Evolutionary conservation across 23 tunicate genomes (phyloP).

Genomic region (Aplidium turbinatum): DNA sequence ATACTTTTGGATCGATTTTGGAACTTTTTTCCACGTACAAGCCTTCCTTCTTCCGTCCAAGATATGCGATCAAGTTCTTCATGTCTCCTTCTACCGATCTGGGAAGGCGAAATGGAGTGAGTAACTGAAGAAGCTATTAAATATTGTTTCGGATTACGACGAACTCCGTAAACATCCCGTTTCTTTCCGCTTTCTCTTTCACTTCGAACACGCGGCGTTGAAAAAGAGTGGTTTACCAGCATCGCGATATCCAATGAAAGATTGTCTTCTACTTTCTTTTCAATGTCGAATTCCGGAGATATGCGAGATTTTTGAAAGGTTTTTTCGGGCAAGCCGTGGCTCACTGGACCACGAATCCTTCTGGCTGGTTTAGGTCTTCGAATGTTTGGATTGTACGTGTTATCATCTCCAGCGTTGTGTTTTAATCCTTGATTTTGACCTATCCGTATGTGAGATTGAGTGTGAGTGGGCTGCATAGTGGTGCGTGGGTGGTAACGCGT

Average conservation of each 20-base stretch:
- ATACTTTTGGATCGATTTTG: background rate
- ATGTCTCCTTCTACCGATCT: background rate
- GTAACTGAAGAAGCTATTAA: slow-evolving; percentile 23
- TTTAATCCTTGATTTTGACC: too few species aligned
- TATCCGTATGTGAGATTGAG: too few species aligned
- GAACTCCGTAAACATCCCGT: slow-evolving; percentile 30
- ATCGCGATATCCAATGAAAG: background rate
- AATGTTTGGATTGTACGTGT: too few species aligned
- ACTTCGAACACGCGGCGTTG: slow-evolving; percentile 13
- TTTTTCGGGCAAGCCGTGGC: too few species aligned
- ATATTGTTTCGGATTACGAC: slow-evolving; percentile 10
- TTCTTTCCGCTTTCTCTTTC: slow-evolving; percentile 66
- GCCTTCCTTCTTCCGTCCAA: background rate
- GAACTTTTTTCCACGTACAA: background rate
- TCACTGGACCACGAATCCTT: too few species aligned
- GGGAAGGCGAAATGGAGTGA: background rate
- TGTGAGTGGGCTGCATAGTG: too few species aligned
- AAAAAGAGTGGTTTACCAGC: background rate
- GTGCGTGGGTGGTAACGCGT: too few species aligned
- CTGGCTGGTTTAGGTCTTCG: too few species aligned
- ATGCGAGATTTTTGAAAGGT: too few species aligned
- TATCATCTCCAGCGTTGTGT: too few species aligned
- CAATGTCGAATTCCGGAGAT: too few species aligned
- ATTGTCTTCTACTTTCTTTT: too few species aligned
- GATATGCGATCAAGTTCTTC: background rate